Percentiles rank a stretch among this genome's conserved stretches.
Evolutionary conservation across 1,140 invertebrate species (phyloP).

Genomic region (Bicyclus anynana): DNA sequence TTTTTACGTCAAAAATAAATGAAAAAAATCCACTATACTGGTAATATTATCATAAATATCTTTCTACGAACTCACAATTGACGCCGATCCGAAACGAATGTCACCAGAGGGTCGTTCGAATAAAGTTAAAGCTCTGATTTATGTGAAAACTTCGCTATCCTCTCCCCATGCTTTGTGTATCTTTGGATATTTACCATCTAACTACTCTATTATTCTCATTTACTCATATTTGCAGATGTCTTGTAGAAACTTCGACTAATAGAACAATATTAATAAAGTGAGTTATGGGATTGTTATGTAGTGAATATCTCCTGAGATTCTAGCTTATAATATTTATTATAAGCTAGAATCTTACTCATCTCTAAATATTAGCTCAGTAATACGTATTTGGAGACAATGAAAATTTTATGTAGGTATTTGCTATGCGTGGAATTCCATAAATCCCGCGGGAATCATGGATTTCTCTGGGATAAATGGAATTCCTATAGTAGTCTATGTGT

Average conservation of each 20-base stretch:
- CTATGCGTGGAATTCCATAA: too few relatives aligned
- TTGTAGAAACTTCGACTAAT: constrained; percentile 12
- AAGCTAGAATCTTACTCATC: too few relatives aligned
- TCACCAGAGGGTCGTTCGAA: constrained; percentile 72
- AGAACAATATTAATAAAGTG: background rate
- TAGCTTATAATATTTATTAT: too few relatives aligned
- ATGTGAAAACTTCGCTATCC: constrained; percentile 61
- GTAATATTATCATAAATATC: background rate
- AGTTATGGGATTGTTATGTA: background rate
- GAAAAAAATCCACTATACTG: too few relatives aligned
- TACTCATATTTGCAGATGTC: constrained; percentile 18
- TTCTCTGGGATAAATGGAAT: too few relatives aligned
- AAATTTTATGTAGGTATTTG: too few relatives aligned
- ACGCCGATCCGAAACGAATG: constrained; percentile 62
- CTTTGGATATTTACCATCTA: constrained; percentile 40
- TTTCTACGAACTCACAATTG: constrained; percentile 50
- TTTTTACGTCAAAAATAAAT: too few relatives aligned
- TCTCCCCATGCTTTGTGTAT: constrained; percentile 49
- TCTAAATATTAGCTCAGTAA: too few relatives aligned
- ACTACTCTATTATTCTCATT: constrained; percentile 23
- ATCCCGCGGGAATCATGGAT: too few relatives aligned
- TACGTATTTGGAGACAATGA: too few relatives aligned
- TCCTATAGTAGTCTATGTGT: too few relatives aligned
- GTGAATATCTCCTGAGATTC: too few relatives aligned
- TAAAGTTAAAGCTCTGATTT: constrained; percentile 70